Conservation (phyloP, 2,888 invertebrate species). For the Thymelicus sylvestris region DNA sequence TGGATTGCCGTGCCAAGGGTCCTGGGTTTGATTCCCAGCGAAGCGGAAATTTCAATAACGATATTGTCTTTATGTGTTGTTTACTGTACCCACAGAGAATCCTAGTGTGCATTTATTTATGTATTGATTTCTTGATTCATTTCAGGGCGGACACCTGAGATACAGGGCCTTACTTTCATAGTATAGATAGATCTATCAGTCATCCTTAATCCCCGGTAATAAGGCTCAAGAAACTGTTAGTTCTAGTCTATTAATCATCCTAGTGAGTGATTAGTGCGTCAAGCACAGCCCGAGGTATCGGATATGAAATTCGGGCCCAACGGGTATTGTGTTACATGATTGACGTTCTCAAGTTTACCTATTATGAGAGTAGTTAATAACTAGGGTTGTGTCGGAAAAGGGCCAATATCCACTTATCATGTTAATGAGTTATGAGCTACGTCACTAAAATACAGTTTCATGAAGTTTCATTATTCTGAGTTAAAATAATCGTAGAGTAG, state of each 20-base stretch:
- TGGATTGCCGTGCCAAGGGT: no score
- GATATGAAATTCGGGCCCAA: conserved; percentile 50
- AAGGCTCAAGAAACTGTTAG: not conserved
- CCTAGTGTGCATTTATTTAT: no score
- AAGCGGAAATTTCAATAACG: no score
- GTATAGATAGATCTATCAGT: not conserved
- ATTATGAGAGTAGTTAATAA: conserved; percentile 16
- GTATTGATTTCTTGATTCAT: no score
- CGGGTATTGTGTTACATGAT: conserved; percentile 16
- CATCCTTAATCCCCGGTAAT: not conserved
- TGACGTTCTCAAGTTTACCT: conserved; percentile 28
- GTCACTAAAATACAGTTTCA: not conserved
- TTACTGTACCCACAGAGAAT: no score
- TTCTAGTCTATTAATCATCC: conserved; percentile 48
- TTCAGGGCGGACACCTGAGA: no score
- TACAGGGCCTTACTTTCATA: no score
- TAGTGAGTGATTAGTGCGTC: conserved; percentile 66
- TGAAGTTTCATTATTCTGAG: not conserved
- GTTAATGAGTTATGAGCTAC: not conserved
- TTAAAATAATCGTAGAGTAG: no score
- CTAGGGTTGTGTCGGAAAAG: not conserved
- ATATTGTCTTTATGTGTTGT: no score
- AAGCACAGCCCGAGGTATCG: conserved; percentile 51
- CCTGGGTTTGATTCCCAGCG: no score
- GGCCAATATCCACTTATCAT: conserved; percentile 6